Base-by-base conservation (phyloP, 2,113 vertebrate species). In the Passer domesticus region DNA sequence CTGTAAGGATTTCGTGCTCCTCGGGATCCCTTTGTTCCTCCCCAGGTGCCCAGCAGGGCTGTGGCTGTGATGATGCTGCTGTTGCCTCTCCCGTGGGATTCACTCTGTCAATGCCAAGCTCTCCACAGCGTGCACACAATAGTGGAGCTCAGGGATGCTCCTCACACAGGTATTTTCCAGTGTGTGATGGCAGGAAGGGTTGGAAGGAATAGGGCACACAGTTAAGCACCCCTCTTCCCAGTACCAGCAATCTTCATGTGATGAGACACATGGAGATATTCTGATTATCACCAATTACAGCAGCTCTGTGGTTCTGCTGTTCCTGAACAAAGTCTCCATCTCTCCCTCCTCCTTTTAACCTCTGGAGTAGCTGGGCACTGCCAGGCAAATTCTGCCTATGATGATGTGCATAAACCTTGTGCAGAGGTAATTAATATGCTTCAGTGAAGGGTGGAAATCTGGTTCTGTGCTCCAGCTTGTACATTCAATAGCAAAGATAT, bases 71-170 rank as follows among this genome's bases (percentile, higher is more conserved):
- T 2, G 41, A 14, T 81, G 25, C 68, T 77, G 24, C 33, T 70
- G 27, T 25, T 76, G n/a, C 39, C 22, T 55, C 18, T 59, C n/a
- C 49, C 21, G 2, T 13, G 13, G 30, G 74, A 60, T 60, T 76
- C 9, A 2, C 18, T n/a, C 25, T 10, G 49, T 22, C 17, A 44
- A 44, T 19, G 44, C 27, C 79, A 37, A 35, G 19, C 27, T 58
- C 19, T 43, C 78, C 13, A 3, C 0, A 17, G 31, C 2, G 1
- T 30, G 44, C 13, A 31, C 13, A 1, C 28, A 9, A 24, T 4
- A 13, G 33, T 7, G 7, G 23, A 33, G 23, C 2, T 43, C 44
- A 31, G 52, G 31, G 28, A 15, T 78, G 56, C 56, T 49, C 43
- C 37, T 94, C 30, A 12, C 6, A 8, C 15, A 27, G 25, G 37